Evolutionary conservation across 2,797 vertebrate species (phyloP), one percentile per base, ranked within the genome.

Genomic region (Tragelaphus oryx): DNA sequence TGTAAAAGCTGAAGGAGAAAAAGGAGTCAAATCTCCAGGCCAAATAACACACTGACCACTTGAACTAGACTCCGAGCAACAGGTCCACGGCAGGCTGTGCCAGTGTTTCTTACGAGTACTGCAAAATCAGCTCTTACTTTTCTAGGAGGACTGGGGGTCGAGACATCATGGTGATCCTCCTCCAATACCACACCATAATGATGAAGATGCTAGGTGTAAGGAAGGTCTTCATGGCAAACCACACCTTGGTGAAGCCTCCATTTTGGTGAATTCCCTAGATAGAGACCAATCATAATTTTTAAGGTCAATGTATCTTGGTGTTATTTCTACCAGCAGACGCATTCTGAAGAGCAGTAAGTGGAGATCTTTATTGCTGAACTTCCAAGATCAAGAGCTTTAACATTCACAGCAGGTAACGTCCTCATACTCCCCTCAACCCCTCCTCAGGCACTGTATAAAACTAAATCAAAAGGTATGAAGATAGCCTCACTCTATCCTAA

Each of bases 191-290:
- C 96, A 99, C 98, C 99, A 99, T 99, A 96, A 99, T 99, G 96
- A 99, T 99, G 96, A 99, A 98, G 96, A 99, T 99, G 98, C 99
- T 99, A 90, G 99, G 99, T 0, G 99, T 99, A 57, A 99, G 99
- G 98, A 99, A 99, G 8, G 99, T 99, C 99, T 99, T 99, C 99
- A 99, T 99, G 96, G 99, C 99, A 96, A 99, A 99, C 99, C 99
- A 99, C 59, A 99, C 99, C 89, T 99, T 99, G 14, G 99, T 99
- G 97, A 99, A 99, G 87, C 99, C 99, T 68, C 99, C 99, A 0
- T 99, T 99, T 94, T 99, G 99, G 96, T 99, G 99, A 97, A 99
- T 99, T 88, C 99, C 97, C 99, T 99, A 24, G 96, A 52, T 74
- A 86, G 78, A 93, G 57, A 71, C 2, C 93, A 83, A 82, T 28